These are phyloP conservation scores for Harpegnathos saltator DNA, from an alignment of 1,140 invertebrate species.

Conservation along the genomic window DNA sequence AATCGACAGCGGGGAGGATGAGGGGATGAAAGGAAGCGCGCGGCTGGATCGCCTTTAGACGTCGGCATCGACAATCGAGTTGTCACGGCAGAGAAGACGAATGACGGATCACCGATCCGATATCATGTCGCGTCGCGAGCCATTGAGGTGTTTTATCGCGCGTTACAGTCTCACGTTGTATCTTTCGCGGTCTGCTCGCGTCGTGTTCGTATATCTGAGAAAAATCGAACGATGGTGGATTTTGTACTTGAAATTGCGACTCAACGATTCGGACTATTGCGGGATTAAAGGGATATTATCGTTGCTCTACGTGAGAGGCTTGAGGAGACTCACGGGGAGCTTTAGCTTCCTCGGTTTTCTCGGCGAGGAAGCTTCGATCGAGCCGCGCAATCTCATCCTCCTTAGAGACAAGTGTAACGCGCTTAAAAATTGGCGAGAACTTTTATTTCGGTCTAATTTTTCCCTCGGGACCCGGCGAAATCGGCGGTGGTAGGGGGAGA, in stretches of 20 bases:
- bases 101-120: constrained; percentile 45
- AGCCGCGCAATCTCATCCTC: constrained; percentile 56
- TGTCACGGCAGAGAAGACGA: constrained; percentile 16
- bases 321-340: constrained; percentile 25
- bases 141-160: constrained; percentile 39
- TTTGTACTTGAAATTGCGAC: too few relatives aligned
- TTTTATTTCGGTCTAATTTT: constrained; percentile 81
- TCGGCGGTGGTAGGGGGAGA: constrained; percentile 36
- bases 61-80: constrained; percentile 74
- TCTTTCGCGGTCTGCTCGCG: too few relatives aligned
- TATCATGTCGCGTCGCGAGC: constrained; percentile 16
- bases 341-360: constrained; percentile 20
- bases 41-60: constrained; percentile 49
- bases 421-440: constrained; percentile 79
- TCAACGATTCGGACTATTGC: too few relatives aligned
- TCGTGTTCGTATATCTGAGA: too few relatives aligned
- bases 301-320: neutral
- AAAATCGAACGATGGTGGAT: too few relatives aligned
- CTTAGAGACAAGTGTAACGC: constrained; percentile 68
- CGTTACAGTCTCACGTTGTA: neutral
- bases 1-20: constrained; percentile 46
- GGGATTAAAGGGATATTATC: constrained; percentile 23
- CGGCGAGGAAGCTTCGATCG: constrained; percentile 42
- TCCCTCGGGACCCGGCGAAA: constrained; percentile 71
- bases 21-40: constrained; percentile 44